These are phyloP conservation scores for Paraescarpia echinospica DNA, from an alignment of 1,140 invertebrate species.

Conservation along the genomic window DNA sequence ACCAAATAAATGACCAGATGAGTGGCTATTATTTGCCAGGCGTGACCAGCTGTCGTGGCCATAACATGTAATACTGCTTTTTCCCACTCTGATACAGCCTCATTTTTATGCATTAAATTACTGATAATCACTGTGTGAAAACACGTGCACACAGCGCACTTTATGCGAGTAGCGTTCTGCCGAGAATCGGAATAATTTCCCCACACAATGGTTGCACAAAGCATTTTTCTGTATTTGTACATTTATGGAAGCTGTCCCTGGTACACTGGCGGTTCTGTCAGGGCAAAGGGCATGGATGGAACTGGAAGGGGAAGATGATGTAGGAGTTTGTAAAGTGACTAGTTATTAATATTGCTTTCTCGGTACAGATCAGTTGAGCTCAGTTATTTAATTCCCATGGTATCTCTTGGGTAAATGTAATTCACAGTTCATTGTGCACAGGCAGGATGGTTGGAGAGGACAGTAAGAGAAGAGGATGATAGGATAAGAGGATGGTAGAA, in stretches of 20 bases:
- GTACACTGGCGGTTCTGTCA: no score
- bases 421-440: neutral
- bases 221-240: no score
- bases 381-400: neutral
- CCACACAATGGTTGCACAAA: no score
- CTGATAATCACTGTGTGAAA: neutral
- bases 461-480: no score
- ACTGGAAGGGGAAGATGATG: neutral
- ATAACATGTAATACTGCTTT: neutral
- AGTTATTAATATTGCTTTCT: neutral
- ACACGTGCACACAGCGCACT: neutral
- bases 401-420: neutral
- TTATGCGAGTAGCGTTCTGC: neutral
- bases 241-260: no score
- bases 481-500: no score
- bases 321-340: neutral
- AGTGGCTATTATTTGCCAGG: neutral
- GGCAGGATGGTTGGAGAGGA: no score
- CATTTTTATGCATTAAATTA: neutral
- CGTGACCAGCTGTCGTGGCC: neutral
- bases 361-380: neutral
- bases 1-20: neutral
- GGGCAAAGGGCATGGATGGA: neutral
- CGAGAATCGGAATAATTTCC: no score
- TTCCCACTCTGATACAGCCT: neutral